phyloP scores from a whole-genome alignment of 2,113 vertebrate species.

The Bubo scandiacus region DNA sequence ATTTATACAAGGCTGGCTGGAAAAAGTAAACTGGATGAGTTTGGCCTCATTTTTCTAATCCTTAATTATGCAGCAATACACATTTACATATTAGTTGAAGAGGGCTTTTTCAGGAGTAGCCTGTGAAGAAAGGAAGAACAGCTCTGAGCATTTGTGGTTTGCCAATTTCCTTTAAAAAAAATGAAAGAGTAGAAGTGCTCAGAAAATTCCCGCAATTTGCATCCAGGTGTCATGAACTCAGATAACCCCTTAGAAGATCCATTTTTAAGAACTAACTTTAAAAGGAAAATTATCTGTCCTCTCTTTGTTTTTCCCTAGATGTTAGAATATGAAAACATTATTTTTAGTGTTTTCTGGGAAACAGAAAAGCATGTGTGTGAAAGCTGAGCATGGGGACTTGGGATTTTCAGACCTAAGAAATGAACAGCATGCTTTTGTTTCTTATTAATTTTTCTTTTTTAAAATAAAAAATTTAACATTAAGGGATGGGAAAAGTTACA shows the following conservation, averaged over 20 bases:
- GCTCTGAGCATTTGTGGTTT: not conserved
- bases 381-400: accelerated
- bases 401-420: not conserved
- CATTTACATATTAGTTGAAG: constrained; percentile 30
- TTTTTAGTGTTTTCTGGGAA: not conserved
- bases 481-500: not conserved
- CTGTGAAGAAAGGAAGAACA: not conserved
- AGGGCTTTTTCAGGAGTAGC: not conserved
- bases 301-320: not conserved
- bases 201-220: not conserved
- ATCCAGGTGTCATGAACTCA: constrained; percentile 13
- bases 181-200: not conserved
- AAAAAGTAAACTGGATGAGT: constrained; percentile 28
- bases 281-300: not conserved
- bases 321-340: not conserved
- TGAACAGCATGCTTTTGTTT: not conserved
- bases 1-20: constrained; percentile 24
- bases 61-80: constrained; percentile 26
- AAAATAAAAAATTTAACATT: not conserved
- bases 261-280: not conserved
- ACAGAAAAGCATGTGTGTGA: not conserved
- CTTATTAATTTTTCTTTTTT: not conserved
- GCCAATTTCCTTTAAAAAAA: not conserved
- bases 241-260: not conserved
- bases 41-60: not conserved